Base-by-base conservation (phyloP, 2,888 invertebrate genomes). In the Hirtodrosophila duncani region DNA sequence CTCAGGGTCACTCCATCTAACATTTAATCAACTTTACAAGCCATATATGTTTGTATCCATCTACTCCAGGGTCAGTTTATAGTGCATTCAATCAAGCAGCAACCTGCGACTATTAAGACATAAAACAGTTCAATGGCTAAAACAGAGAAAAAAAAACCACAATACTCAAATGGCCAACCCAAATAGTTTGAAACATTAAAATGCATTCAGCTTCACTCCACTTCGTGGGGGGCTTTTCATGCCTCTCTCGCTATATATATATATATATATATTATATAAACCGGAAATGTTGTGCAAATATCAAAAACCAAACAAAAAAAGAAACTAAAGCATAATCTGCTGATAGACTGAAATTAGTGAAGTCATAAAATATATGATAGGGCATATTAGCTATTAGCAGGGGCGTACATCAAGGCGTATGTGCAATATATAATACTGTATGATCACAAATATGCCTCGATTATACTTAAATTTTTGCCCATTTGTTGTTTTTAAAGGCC, bases 161-260 rank as follows among this genome's bases (percentile, higher is more conserved):
- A 10, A 29, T 44, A 34, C 37, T 36, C 17, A 16, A 23, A 29
- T n/a, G n/a, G 4, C 10, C 10, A 27, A 2, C 10, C 11, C 11
- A 37, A 50, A 51, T 37, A 37, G 39, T 24, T 64, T n/a, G n/a
- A n/a, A 64, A 53, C 65, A 63, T 59, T 59, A 43, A 50, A 64
- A 64, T 53, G 63, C 65, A 55, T 53, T n/a, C n/a, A n/a, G n/a
- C n/a, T n/a, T n/a, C n/a, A n/a, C n/a, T n/a, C 38, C 46, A 27
- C 63, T 17, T 44, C 49, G 45, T 49, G 53, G 65, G 63, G 44
- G 43, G 48, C n/a, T n/a, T n/a, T n/a, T n/a, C n/a, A n/a, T n/a
- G n/a, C n/a, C n/a, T n/a, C n/a, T n/a, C n/a, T n/a, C n/a, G n/a
- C n/a, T n/a, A n/a, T n/a, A n/a, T n/a, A n/a, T n/a, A n/a, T n/a